Base-by-base conservation (phyloP, 1,140 invertebrate species). In the Vanessa atalanta region DNA sequence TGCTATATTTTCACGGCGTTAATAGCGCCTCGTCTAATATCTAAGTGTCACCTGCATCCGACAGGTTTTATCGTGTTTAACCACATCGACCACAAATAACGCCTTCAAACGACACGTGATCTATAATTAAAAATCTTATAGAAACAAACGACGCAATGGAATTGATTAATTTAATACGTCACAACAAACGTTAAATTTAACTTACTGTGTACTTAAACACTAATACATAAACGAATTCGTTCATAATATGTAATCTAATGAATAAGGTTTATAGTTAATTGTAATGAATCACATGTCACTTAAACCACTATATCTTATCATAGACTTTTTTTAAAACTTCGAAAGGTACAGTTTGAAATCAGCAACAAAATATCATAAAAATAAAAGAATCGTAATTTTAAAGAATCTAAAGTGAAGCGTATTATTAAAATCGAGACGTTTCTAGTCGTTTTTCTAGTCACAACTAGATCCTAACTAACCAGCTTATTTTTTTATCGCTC, bases 401-500 rank as follows among this genome's bases (percentile, higher is more conserved):
- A 53, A 9, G 20, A 13, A 5, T 23, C 23, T 23, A 16, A 57
- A 57, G 5, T 23, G 9, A 57, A 55, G 23, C 12, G 23, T 12
- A 13, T 12, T 13, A 57, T 23, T 57, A 13, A 61, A 61, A 6
- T 31, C 31, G 57, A 14, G 55, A 16, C 64, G 48, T 55, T 82
- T 90, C 88, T 66, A 88, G 65, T 11, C 37, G 55, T 79, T 83
- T 82, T 47, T 63, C 63, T 69, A 60, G 70, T 72, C 70, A 65
- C 60, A 64, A 83, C 84, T 90, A 90, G 88, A 88, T 89, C 84
- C 85, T 89, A 88, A 89, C 23, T 86, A 88, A 82, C 81, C 79
- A 86, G 82, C 86, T 65, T 88, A 86, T 89, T 88, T 88, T 90
- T 92, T 91, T 92, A 91, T 86, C 67, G 70, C 72, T 85, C 77